phyloP scores from a whole-genome alignment of 2,113 vertebrate species.

The Illadopsis cleaveri region DNA sequence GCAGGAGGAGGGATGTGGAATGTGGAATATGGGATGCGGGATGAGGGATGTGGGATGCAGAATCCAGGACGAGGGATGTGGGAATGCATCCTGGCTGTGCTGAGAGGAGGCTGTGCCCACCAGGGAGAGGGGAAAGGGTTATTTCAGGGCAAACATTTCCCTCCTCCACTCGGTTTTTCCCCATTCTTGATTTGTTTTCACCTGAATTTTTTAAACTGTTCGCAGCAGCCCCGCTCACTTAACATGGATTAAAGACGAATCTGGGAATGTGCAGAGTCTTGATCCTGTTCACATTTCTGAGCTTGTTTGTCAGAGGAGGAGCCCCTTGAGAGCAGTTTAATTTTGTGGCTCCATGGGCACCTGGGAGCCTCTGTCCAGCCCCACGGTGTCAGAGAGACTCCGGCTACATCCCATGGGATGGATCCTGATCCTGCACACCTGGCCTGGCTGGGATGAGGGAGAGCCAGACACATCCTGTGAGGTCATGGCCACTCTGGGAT shows the following conservation, averaged over 20 bases:
- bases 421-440: neutral
- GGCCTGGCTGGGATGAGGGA: neutral
- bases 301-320: neutral
- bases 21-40: no score
- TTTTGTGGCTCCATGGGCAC: fast-evolving
- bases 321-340: fast-evolving
- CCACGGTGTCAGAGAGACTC: fast-evolving
- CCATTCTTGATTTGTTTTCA: neutral
- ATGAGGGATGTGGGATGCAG: neutral
- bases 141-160: neutral
- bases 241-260: fast-evolving
- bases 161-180: neutral
- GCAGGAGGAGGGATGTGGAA: no score
- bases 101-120: fast-evolving
- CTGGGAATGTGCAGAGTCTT: neutral
- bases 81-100: neutral
- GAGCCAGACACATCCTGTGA: fast-evolving
- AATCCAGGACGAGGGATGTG: fast-evolving
- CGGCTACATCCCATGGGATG: fast-evolving
- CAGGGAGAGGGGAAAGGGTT: fast-evolving
- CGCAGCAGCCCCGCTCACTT: neutral
- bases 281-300: neutral
- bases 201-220: fast-evolving
- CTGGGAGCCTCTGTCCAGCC: fast-evolving
- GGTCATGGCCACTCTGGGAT: neutral